Percentiles rank a stretch among this genome's conserved stretches.
phyloP scores from a whole-genome alignment of 2,888 invertebrate genomes.

The Drosophila prostipennis region DNA sequence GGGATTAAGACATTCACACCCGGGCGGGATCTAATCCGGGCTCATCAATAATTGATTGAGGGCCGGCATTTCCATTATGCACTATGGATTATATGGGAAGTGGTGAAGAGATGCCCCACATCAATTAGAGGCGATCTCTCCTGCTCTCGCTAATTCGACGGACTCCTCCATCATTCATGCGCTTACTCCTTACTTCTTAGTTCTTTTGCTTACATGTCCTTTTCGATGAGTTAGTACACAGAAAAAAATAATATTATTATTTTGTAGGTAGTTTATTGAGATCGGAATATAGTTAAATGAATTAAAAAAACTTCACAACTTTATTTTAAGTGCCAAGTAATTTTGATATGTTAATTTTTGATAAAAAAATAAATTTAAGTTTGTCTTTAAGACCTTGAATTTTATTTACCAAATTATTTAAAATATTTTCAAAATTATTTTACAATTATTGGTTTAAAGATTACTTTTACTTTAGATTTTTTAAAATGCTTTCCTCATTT shows the following conservation, averaged over 20 bases:
- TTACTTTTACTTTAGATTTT: no score
- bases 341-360: no score
- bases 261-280: no score
- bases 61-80: slow-evolving; percentile 38
- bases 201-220: background rate
- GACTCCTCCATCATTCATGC: slow-evolving; percentile 26
- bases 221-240: slow-evolving; percentile 7
- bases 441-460: no score
- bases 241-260: background rate
- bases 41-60: slow-evolving; percentile 48
- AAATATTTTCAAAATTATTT: no score
- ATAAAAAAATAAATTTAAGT: no score
- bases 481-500: no score
- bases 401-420: no score
- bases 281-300: no score
- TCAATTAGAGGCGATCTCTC: slow-evolving; percentile 44
- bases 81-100: slow-evolving; percentile 21
- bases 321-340: no score
- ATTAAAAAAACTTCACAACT: no score
- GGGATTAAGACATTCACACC: slow-evolving; percentile 41
- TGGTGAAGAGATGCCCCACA: slow-evolving; percentile 23
- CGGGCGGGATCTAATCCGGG: slow-evolving; percentile 28
- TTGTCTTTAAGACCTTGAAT: no score
- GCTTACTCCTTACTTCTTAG: slow-evolving; percentile 20
- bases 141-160: slow-evolving; percentile 19